Base-by-base conservation (phyloP, 1,140 invertebrate genomes). In the Acromyrmex charruanus region DNA sequence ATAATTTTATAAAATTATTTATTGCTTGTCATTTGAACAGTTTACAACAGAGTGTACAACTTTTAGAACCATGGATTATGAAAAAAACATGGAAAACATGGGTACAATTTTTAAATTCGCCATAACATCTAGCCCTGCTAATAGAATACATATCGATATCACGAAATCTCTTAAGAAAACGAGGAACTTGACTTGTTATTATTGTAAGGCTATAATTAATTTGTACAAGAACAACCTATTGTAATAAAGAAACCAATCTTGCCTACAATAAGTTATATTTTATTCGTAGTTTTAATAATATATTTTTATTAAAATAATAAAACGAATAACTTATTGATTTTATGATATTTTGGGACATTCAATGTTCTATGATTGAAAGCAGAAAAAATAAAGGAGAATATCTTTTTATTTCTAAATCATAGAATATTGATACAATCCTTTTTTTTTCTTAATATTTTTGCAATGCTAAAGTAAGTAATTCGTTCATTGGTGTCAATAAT, bases 401-500 rank as follows among this genome's bases (percentile, higher is more conserved):
- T 44, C 39, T 5, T 35, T 55, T 68, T 59, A 35, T 49, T 80
- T 53, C 14, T 51, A 55, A 81, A 21, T 71, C 21, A 69, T 39
- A 71, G n/a, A 71, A 53, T 69, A 55, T 58, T 58, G 31, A 25
- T 7, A 10, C 2, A n/a, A 58, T 58, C 10, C 2, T 10, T 58
- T n/a, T 58, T 58, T 21, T 55, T 10, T 72, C 51, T 79, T 96
- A 98, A 95, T 97, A 96, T 95, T 98, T 98, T 90, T 99, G 98
- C 85, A 99, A 96, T 16, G 98, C 98, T 95, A 98, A 96, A 1
- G 97, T 96, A 58, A 99, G 94, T 31, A 99, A 95, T 91, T 98
- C 97, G 95, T 99, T 99, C 95, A 99, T 97, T 53, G 97, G 97
- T 12, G 96, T 96, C 10, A 99, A 95, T 74, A 99, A 95, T 87